phyloP scores from a whole-genome alignment of 2,113 vertebrate genomes.

The Brachyhypopomus occidentalis region DNA sequence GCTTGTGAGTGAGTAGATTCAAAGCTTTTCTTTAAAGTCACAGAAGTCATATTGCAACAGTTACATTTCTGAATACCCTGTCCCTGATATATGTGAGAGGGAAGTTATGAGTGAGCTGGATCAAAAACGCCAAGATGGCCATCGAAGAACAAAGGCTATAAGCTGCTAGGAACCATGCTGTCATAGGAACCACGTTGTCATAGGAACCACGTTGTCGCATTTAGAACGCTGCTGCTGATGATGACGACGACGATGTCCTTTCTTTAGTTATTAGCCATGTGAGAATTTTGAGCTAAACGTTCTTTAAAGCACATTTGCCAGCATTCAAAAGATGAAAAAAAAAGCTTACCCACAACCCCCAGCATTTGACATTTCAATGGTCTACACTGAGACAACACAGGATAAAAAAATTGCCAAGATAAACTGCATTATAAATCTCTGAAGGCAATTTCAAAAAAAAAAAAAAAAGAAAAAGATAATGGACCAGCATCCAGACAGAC shows the following conservation, averaged over 20 bases:
- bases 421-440: too few relatives aligned
- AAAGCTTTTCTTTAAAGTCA: constrained; percentile 32
- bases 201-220: not conserved
- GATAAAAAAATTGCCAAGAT: too few relatives aligned
- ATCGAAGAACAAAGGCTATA: not conserved
- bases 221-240: not conserved
- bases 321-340: not conserved
- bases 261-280: not conserved
- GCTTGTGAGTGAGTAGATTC: constrained; percentile 36
- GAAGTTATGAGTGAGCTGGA: not conserved
- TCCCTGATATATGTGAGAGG: constrained; percentile 52
- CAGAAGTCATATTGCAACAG: constrained; percentile 45
- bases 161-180: not conserved
- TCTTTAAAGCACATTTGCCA: constrained; percentile 9
- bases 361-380: not conserved
- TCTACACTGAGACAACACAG: too few relatives aligned
- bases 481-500: not conserved
- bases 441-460: not conserved
- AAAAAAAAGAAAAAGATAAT: not conserved
- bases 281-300: not conserved
- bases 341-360: not conserved
- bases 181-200: not conserved
- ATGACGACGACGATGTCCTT: not conserved
- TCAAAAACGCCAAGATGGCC: not conserved
- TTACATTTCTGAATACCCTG: constrained; percentile 32